A percentile compares a stretch with the other conserved stretches of the same genome.
Conservation (phyloP, 1,140 invertebrate genomes). For the Brachionus koreanus region DNA sequence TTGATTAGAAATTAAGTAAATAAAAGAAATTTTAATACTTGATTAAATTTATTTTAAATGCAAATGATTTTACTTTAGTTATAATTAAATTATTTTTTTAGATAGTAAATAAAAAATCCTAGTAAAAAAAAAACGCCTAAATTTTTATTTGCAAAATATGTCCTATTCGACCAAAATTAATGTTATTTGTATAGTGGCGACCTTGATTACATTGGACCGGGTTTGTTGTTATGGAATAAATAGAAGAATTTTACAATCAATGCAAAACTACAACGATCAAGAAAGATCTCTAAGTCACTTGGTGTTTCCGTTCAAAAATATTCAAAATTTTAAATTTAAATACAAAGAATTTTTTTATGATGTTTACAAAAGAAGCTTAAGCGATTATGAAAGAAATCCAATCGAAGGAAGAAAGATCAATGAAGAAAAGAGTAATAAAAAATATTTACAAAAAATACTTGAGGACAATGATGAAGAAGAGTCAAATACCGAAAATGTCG, state of each 20-base stretch:
- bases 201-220: not conserved
- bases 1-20: not conserved
- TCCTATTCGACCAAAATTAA: not conserved
- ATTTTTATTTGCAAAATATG: conserved; percentile 18
- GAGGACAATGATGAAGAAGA: not conserved
- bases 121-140: not conserved
- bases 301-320: not conserved
- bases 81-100: not conserved
- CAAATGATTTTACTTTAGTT: not conserved
- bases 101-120: not conserved
- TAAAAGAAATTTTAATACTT: not conserved
- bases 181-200: not conserved
- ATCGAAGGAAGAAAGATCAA: not conserved
- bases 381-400: not conserved
- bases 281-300: not conserved
- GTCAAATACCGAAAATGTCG: not conserved
- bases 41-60: not conserved
- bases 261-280: not conserved
- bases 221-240: not conserved
- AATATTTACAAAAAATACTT: conserved; percentile 33
- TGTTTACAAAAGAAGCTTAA: not conserved
- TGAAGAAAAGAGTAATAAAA: not conserved
- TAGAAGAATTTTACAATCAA: not conserved
- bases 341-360: conserved; percentile 21
- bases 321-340: not conserved